Evolutionary conservation across 2,888 invertebrate species (phyloP).

Genomic region (Drosophila neonasuta): DNA sequence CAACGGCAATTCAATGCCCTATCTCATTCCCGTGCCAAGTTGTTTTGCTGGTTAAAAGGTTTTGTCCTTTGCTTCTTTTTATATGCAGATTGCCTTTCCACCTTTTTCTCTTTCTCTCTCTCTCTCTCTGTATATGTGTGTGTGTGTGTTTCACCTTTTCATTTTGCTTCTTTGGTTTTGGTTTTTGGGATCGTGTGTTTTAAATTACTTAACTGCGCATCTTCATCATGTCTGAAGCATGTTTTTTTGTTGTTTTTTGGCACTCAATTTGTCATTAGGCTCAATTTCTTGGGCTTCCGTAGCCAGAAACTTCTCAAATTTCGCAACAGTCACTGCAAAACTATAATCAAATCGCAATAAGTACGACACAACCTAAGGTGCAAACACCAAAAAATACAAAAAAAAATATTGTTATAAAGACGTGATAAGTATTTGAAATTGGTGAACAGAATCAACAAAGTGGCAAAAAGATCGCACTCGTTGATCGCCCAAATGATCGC

Average conservation of each 20-base stretch:
- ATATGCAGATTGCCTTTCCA: conserved; percentile 64
- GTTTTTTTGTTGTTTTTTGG: conserved; percentile 53
- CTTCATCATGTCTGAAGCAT: conserved; percentile 32
- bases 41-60: conserved; percentile 58
- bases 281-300: conserved; percentile 53
- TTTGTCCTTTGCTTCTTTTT: conserved; percentile 60
- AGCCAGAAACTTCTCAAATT: conserved; percentile 27
- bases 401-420: conserved; percentile 10
- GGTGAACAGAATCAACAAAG: background rate
- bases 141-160: background rate
- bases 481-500: background rate
- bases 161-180: conserved; percentile 7
- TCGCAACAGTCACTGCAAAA: conserved; percentile 22
- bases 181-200: conserved; percentile 34
- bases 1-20: too few species aligned
- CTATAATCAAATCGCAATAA: conserved; percentile 4
- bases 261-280: conserved; percentile 71
- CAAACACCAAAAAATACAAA: background rate
- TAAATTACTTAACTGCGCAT: conserved; percentile 54
- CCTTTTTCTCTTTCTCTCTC: background rate
- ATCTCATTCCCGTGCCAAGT: background rate
- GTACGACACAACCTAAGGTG: background rate
- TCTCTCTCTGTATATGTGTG: background rate
- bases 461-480: background rate
- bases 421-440: conserved; percentile 19